Percentiles rank a stretch among this genome's conserved stretches.
Evolutionary conservation across 2,888 invertebrate genomes (phyloP).

Genomic region (Andrena dorsata): DNA sequence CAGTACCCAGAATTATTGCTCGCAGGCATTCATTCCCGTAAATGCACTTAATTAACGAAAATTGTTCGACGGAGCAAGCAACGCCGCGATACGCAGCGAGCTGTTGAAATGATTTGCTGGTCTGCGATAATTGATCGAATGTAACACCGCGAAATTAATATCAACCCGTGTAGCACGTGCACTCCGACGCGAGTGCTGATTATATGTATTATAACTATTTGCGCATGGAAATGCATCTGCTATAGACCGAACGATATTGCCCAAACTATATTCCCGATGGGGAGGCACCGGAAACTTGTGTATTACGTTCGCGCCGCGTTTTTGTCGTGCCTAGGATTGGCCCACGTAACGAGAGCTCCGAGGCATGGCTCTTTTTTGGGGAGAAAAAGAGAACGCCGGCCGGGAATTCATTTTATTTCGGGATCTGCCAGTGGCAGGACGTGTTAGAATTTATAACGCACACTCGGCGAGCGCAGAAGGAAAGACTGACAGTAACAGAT

Average conservation of each 20-base stretch:
- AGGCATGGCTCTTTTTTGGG: not conserved
- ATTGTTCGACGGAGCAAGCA: conserved; percentile 5
- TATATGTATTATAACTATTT: conserved; percentile 5
- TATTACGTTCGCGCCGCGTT: not conserved
- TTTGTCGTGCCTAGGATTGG: not conserved
- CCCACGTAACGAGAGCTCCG: not conserved
- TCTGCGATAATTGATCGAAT: conserved; percentile 32
- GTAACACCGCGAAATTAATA: conserved; percentile 28
- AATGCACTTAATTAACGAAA: conserved; percentile 44
- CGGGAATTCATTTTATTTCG: conserved; percentile 2
- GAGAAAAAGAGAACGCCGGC: not conserved
- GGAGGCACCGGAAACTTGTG: not conserved
- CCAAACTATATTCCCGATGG: not conserved
- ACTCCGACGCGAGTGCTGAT: not conserved
- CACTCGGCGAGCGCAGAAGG: conserved; percentile 1
- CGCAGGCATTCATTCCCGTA: not conserved
- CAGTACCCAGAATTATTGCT: not conserved
- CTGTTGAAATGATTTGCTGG: conserved; percentile 34
- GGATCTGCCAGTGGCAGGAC: conserved; percentile 9
- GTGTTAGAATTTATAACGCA: conserved; percentile 26
- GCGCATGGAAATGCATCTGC: conserved; percentile 5
- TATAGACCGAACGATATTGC: not conserved
- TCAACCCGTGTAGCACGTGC: conserved; percentile 14
- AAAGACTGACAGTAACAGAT: conserved; percentile 45
- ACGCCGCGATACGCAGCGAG: not conserved